Evolutionary conservation across 1,140 invertebrate genomes (phyloP).

Genomic region (Cheumatopsyche charites): DNA sequence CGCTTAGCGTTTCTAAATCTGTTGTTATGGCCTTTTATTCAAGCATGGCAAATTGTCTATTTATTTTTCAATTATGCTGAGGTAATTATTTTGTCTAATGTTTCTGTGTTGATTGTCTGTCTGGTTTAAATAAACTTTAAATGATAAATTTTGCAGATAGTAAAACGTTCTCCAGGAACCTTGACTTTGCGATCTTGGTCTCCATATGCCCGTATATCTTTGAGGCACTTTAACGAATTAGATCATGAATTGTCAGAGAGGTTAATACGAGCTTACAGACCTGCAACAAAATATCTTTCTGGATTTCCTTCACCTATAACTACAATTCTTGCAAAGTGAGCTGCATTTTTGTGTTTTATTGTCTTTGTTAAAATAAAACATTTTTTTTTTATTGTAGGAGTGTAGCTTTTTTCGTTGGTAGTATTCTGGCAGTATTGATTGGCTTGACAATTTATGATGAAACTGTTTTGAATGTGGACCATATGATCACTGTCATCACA

Average conservation of each 20-base stretch:
- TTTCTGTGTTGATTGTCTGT: neutral
- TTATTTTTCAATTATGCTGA: conserved; percentile 95
- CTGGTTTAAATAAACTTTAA: neutral
- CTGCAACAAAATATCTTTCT: conserved; percentile 87
- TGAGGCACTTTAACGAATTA: conserved; percentile 97
- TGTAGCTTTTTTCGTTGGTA: conserved; percentile 82
- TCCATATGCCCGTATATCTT: conserved; percentile 82
- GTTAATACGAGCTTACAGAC: conserved; percentile 87
- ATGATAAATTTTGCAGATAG: conserved; percentile 62
- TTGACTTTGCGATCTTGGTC: conserved; percentile 90
- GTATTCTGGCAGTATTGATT: conserved; percentile 81
- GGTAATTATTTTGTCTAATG: conserved; percentile 55
- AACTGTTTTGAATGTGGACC: conserved; percentile 90
- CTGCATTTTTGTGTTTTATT: neutral
- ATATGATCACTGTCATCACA: conserved; percentile 86
- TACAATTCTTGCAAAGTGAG: conserved; percentile 72
- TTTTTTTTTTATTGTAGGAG: conserved; percentile 62
- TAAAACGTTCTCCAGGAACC: conserved; percentile 88
- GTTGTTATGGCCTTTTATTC: conserved; percentile 83
- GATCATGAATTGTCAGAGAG: conserved; percentile 94
- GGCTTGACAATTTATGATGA: conserved; percentile 88
- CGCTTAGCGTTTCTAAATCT: conserved; percentile 85
- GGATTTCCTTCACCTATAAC: conserved; percentile 84
- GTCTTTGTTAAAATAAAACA: neutral
- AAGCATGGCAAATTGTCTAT: conserved; percentile 93